phyloP scores from a whole-genome alignment of 2,113 vertebrate species.

The Progne subis region DNA sequence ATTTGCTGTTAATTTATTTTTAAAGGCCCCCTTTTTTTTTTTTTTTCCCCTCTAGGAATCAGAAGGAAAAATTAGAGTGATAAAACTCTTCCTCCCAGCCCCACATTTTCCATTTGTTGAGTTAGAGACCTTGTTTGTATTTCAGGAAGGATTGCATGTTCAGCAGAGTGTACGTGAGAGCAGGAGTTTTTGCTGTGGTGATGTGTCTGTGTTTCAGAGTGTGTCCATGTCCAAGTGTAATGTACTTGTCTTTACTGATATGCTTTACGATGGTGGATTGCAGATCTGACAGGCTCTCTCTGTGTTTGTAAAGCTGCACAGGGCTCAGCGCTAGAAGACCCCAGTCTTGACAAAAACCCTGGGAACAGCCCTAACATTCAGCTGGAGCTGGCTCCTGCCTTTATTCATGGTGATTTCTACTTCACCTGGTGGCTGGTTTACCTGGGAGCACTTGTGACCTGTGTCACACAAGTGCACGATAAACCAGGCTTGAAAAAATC shows the following conservation, averaged over 20 bases:
- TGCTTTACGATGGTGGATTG: not conserved
- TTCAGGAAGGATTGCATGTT: not conserved
- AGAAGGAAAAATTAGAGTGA: not conserved
- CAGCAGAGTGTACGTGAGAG: not conserved
- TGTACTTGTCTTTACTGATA: slow-evolving; percentile 24
- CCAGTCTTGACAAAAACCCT: not conserved
- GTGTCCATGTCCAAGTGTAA: not conserved
- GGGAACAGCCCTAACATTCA: not conserved
- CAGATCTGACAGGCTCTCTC: slow-evolving; percentile 13
- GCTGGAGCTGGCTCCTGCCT: not conserved
- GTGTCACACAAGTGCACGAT: not conserved
- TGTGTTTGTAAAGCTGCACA: not conserved
- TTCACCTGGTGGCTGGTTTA: not conserved
- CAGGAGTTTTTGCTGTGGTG: not conserved
- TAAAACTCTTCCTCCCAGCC: not conserved
- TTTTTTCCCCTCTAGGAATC: not conserved
- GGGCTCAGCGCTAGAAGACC: not conserved
- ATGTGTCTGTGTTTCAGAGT: not conserved
- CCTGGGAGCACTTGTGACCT: not conserved
- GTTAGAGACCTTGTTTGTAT: not conserved
- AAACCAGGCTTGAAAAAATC: slow-evolving; percentile 1
- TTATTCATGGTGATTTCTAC: not conserved
- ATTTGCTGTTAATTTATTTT: not conserved
- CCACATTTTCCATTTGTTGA: not conserved
- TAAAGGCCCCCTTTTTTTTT: not conserved